Percentiles rank a stretch among this genome's conserved stretches.
Conservation (phyloP, 2,888 invertebrate species). For the Drosophila setosimentum region DNA sequence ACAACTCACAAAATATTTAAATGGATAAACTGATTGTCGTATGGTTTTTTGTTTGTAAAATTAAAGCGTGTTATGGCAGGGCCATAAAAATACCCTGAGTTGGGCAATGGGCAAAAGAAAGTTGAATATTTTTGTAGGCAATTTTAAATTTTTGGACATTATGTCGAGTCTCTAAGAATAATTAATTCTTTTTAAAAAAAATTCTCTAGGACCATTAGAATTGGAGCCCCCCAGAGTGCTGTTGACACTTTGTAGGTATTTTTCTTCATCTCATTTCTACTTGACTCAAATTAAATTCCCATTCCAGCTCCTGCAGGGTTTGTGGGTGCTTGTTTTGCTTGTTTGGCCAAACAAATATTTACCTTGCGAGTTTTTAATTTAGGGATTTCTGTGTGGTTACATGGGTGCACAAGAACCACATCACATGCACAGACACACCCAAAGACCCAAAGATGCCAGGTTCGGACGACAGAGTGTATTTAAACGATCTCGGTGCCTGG, state of each 20-base stretch:
- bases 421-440: slow-evolving; percentile 22
- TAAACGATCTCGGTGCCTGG: slow-evolving; percentile 28
- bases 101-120: background rate
- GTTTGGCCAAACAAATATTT: slow-evolving; percentile 42
- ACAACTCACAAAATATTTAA: slow-evolving; percentile 3
- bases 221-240: background rate
- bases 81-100: slow-evolving; percentile 1
- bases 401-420: slow-evolving; percentile 25
- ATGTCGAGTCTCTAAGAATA: background rate
- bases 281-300: slow-evolving; percentile 24
- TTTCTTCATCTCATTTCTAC: slow-evolving; percentile 1
- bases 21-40: slow-evolving; percentile 14
- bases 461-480: slow-evolving; percentile 1
- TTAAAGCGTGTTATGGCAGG: slow-evolving; percentile 12
- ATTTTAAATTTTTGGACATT: background rate
- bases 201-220: background rate
- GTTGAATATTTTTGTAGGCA: background rate
- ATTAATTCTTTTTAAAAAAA: background rate
- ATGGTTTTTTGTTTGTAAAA: slow-evolving; percentile 24
- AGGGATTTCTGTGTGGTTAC: slow-evolving; percentile 10
- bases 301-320: background rate
- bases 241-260: slow-evolving; percentile 1
- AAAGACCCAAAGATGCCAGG: slow-evolving; percentile 2
- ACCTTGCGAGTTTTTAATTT: slow-evolving; percentile 51
- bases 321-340: slow-evolving; percentile 19